These are phyloP conservation scores for Limnephilus lunatus DNA, from an alignment of 2,888 invertebrate genomes.

Conservation along the genomic window DNA sequence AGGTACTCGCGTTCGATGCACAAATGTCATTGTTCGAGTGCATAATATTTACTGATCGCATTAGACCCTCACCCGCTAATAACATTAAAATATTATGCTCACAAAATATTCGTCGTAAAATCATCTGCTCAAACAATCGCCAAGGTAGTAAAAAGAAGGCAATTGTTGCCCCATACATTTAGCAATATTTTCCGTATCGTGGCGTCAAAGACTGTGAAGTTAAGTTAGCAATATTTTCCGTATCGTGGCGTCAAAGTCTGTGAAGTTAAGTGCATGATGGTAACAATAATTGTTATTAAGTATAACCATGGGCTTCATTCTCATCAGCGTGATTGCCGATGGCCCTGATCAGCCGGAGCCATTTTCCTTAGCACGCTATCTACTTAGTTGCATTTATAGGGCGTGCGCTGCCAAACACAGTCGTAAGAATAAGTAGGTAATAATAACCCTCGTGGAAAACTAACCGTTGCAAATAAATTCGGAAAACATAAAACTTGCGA, in stretches of 20 bases:
- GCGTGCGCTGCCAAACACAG: too few relatives aligned
- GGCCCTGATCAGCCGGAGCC: neutral
- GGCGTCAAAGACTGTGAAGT: neutral
- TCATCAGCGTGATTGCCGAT: neutral
- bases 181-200: neutral
- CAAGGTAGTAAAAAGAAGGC: neutral
- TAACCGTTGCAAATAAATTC: neutral
- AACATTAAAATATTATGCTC: neutral
- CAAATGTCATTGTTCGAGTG: neutral
- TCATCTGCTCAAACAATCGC: neutral
- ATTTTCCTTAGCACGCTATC: too few relatives aligned
- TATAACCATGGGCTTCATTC: neutral
- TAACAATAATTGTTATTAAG: neutral
- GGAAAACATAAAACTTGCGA: neutral
- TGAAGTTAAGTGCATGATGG: neutral
- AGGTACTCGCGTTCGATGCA: neutral
- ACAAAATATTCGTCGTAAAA: neutral
- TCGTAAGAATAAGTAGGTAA: too few relatives aligned
- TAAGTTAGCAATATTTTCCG: neutral
- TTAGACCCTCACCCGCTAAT: neutral
- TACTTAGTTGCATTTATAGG: too few relatives aligned
- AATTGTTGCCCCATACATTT: neutral
- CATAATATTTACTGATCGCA: neutral
- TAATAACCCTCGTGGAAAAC: neutral
- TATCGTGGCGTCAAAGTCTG: neutral